Evolutionary conservation across 2,797 vertebrate genomes (phyloP), one percentile per base, ranked within the genome.

Genomic region (Helicolenus hilgendorfi): DNA sequence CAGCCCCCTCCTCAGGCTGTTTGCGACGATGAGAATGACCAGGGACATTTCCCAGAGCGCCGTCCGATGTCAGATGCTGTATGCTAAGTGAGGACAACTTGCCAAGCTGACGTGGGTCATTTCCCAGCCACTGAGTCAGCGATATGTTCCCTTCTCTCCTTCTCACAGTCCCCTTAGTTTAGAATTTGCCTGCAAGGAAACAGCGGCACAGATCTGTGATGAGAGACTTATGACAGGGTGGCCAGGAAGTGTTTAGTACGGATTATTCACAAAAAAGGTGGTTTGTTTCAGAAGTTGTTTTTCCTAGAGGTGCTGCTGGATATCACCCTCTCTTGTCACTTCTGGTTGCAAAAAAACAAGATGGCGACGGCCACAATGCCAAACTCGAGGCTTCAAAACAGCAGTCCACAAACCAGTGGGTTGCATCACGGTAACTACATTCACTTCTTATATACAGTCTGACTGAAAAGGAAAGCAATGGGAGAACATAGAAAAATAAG

Each of bases 41-140:
- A 7, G 18, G 45, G 60, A 89, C 88, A 55, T 86, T 81, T 90
- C 89, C 89, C 87, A 29, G 14, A 56, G 59, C 7, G 45, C 73
- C 60, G 6, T 74, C 59, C 36, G 1, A 70, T 89, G 73, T 94
- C 81, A 90, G 80, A 79, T 73, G 41, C 29, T 58, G 74, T 49
- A 76, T 38, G 77, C 72, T 79, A 84, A 88, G 83, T 79, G 83
- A 86, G 77, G 89, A 78, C 83, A 72, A 82, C 58, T 67, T 71
- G 70, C 35, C 38, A 13, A 60, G 65, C 73, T 84, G 78, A 85
- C 36, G 72, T 7, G 62, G 62, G 70, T 86, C 72, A 49, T 87
- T 89, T 92, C 58, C 8, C 77, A 33, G 74, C 2, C 60, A 65
- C 68, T 84, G 88, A 91, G 73, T 92, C 78, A 85, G 84, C 27